phyloP scores from a whole-genome alignment of 2,888 invertebrate species.

The Globia sparganii region DNA sequence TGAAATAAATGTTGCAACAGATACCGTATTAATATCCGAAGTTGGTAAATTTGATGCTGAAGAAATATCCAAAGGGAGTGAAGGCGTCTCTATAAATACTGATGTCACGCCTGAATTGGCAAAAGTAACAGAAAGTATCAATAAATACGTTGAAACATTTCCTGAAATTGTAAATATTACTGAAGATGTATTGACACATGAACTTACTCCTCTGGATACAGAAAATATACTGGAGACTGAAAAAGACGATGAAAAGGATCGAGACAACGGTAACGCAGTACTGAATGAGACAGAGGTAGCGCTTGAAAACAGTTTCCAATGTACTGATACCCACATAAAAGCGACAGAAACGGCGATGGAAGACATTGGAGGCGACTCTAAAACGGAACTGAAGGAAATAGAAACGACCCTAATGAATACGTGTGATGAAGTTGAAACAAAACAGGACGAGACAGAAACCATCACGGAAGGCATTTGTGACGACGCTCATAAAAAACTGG shows the following conservation, averaged over 20 bases:
- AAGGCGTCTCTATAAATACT: background rate
- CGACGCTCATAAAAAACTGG: background rate
- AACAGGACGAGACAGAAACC: background rate
- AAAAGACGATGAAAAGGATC: background rate
- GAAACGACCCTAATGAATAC: background rate
- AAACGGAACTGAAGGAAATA: background rate
- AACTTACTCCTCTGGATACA: background rate
- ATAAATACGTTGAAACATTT: background rate
- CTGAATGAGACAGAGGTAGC: background rate
- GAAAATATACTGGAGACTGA: background rate
- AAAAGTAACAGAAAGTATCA: background rate
- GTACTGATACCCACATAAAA: background rate
- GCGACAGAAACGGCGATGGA: background rate
- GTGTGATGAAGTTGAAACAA: background rate
- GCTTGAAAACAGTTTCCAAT: background rate
- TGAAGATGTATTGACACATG: background rate
- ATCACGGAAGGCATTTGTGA: background rate
- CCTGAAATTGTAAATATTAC: background rate
- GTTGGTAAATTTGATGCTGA: background rate
- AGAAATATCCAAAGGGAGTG: background rate
- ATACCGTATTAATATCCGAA: constrained; percentile 16
- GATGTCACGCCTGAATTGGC: background rate
- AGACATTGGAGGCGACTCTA: background rate
- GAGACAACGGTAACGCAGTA: background rate
- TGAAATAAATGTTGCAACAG: background rate